phyloP scores from a whole-genome alignment of 1,140 invertebrate genomes.

The Achroia grisella region DNA sequence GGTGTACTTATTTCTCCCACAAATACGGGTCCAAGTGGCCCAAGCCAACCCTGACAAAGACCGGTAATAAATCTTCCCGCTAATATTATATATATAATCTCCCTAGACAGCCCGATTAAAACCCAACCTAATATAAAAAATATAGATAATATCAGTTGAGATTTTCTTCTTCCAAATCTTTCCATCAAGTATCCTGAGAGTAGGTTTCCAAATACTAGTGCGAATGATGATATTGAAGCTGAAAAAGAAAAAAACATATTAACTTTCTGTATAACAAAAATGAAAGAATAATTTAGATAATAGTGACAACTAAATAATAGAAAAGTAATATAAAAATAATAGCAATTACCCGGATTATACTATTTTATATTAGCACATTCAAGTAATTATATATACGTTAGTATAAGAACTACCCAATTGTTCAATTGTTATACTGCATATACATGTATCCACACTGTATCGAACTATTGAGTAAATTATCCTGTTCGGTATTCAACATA shows the following conservation, averaged over 20 bases:
- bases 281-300: too few relatives aligned
- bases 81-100: constrained; percentile 70
- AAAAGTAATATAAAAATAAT: too few relatives aligned
- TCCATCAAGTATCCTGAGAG: constrained; percentile 78
- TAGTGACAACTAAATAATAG: too few relatives aligned
- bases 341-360: too few relatives aligned
- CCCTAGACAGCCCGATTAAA: constrained; percentile 73
- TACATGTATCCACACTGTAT: too few relatives aligned
- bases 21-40: constrained; percentile 72
- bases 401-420: too few relatives aligned
- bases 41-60: constrained; percentile 72
- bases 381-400: too few relatives aligned
- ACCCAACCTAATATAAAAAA: constrained; percentile 80
- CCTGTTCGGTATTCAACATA: too few relatives aligned
- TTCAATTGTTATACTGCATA: too few relatives aligned
- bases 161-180: constrained; percentile 77
- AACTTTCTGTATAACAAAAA: too few relatives aligned
- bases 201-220: constrained; percentile 75
- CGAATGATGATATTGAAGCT: constrained; percentile 75
- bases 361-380: too few relatives aligned
- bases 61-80: constrained; percentile 81
- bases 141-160: constrained; percentile 74
- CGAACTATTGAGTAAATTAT: too few relatives aligned
- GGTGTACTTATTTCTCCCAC: constrained; percentile 76
- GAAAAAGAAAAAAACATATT: constrained; percentile 37